A percentile compares a stretch with the other conserved stretches of the same genome.
These are phyloP conservation scores for Hyperoplus lanceolatus DNA, from an alignment of 2,797 vertebrate species.

Conservation along the genomic window DNA sequence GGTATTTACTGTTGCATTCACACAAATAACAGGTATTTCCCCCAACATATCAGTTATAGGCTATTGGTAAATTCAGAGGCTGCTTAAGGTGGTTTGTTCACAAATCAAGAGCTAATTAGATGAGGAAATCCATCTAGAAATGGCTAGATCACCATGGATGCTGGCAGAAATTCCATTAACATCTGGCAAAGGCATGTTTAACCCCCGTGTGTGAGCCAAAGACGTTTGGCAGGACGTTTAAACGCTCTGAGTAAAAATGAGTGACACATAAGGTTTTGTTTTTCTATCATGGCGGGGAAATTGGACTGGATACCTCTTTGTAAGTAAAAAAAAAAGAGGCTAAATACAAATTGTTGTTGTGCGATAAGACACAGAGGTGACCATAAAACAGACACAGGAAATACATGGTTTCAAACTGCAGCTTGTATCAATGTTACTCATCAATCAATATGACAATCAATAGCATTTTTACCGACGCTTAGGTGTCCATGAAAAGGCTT, in stretches of 20 bases:
- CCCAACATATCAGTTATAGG: slow-evolving; percentile 51
- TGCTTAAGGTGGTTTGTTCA: slow-evolving; percentile 68
- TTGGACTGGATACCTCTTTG: slow-evolving; percentile 8
- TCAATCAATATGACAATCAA: slow-evolving; percentile 28
- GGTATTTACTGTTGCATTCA: slow-evolving; percentile 12
- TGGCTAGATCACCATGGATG: slow-evolving; percentile 71
- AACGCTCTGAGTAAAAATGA: slow-evolving; percentile 46
- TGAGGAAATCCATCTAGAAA: slow-evolving; percentile 81
- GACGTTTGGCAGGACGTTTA: slow-evolving; percentile 64
- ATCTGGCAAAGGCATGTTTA: slow-evolving; percentile 72
- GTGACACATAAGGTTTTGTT: slow-evolving; percentile 43
- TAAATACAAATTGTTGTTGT: slow-evolving; percentile 6
- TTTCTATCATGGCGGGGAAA: background rate
- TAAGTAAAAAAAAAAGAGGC: slow-evolving; percentile 28
- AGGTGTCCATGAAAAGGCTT: slow-evolving; percentile 24
- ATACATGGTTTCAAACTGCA: background rate
- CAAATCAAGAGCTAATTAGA: slow-evolving; percentile 78
- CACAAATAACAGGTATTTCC: slow-evolving; percentile 53
- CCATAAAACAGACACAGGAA: background rate
- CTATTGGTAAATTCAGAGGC: slow-evolving; percentile 57
- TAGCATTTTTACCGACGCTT: slow-evolving; percentile 25
- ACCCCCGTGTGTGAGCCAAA: slow-evolving; percentile 60
- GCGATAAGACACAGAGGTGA: background rate
- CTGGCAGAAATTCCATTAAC: slow-evolving; percentile 77
- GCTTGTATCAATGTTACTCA: slow-evolving; percentile 2